Evolutionary conservation across 2,797 vertebrate genomes (phyloP).

Genomic region (Poecile montanus): DNA sequence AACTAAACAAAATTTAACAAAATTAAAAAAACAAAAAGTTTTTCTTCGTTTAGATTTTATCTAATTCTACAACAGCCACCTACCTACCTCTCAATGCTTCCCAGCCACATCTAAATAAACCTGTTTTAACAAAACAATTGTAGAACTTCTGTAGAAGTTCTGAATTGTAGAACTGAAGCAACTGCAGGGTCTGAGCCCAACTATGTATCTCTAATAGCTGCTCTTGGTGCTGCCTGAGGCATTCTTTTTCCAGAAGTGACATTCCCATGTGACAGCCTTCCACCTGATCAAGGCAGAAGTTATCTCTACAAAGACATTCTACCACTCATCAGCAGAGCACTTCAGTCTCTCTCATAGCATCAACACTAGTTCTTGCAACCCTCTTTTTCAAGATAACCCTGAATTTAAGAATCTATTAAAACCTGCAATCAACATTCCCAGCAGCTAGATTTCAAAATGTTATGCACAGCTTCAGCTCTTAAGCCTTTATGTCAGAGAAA

Average conservation of each 20-base stretch:
- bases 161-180: no score
- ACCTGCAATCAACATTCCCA: neutral
- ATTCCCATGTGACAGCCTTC: neutral
- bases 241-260: neutral
- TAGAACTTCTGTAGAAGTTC: neutral
- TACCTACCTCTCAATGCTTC: neutral
- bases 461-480: neutral
- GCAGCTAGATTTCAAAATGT: neutral
- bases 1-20: no score
- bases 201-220: rapidly evolving
- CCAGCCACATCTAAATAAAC: neutral
- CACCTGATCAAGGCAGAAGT: neutral
- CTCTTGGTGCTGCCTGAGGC: neutral
- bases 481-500: neutral
- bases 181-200: neutral
- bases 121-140: neutral
- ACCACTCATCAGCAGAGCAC: neutral
- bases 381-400: neutral
- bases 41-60: neutral
- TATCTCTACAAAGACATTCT: neutral
- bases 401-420: neutral
- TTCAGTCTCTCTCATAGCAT: neutral
- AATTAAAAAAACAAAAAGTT: neutral
- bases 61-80: neutral
- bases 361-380: neutral